Evolutionary conservation across 2,113 vertebrate genomes (phyloP).

Genomic region (Tichodroma muraria): DNA sequence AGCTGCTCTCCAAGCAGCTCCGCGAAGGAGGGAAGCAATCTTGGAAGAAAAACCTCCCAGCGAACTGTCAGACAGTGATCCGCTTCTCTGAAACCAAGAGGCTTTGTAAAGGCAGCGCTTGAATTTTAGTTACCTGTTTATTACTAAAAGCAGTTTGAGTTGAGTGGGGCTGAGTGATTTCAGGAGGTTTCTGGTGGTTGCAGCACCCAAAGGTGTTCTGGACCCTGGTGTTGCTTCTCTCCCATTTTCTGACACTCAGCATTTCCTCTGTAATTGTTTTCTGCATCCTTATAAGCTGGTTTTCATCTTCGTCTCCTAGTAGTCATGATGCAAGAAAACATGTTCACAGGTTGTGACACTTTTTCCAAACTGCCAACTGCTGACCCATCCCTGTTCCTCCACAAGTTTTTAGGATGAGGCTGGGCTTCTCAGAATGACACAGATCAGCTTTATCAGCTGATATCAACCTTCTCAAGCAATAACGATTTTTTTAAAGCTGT

Average conservation of each 20-base stretch:
- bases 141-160: background rate
- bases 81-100: background rate
- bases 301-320: background rate
- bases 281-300: background rate
- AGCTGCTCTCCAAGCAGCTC: background rate
- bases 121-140: background rate
- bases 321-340: background rate
- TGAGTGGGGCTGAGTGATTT: background rate
- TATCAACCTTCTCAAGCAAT: background rate
- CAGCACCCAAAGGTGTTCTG: background rate
- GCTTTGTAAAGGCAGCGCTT: background rate
- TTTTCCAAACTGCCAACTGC: background rate
- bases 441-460: background rate
- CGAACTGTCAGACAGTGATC: fast-evolving
- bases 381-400: background rate
- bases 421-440: background rate
- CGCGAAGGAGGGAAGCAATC: fast-evolving
- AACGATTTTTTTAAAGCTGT: background rate
- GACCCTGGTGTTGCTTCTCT: background rate
- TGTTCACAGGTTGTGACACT: background rate
- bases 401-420: background rate
- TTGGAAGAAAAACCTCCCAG: background rate
- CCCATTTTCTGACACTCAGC: background rate
- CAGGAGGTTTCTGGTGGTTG: background rate
- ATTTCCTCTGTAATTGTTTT: background rate